phyloP scores from a whole-genome alignment of 2,797 vertebrate genomes.

The Dicrostonyx torquatus region DNA sequence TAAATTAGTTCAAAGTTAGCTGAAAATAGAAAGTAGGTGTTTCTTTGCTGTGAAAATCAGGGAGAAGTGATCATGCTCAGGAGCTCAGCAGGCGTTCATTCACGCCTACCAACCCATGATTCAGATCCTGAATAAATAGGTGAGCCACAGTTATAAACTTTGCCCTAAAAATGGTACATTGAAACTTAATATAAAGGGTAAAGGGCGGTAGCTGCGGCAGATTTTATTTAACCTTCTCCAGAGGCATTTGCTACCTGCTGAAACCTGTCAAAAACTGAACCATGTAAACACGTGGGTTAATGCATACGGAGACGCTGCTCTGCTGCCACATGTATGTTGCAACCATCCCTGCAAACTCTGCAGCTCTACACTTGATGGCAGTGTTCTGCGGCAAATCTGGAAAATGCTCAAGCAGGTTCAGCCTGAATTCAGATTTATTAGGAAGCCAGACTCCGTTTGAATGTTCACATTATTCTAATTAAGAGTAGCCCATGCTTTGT shows the following conservation, averaged over 20 bases:
- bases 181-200: constrained; percentile 41
- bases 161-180: background rate
- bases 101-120: background rate
- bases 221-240: constrained; percentile 1
- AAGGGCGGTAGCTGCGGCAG: background rate
- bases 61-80: background rate
- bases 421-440: constrained; percentile 67
- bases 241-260: background rate
- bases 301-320: background rate
- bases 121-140: background rate
- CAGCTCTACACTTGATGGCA: constrained; percentile 85
- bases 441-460: constrained; percentile 71
- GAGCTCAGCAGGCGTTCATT: background rate
- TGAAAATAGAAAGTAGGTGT: background rate
- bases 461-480: constrained; percentile 71
- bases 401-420: background rate
- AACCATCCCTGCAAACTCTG: background rate
- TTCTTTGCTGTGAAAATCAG: background rate
- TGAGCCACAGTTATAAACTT: background rate
- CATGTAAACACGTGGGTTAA: background rate
- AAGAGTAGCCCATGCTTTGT: constrained; percentile 78
- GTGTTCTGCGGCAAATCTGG: constrained; percentile 84
- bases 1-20: constrained; percentile 6
- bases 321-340: too few relatives aligned
- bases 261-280: background rate